A percentile compares a stretch with the other conserved stretches of the same genome.
Evolutionary conservation across 2,113 vertebrate genomes (phyloP).

Genomic region (Ophthalmolycus amberensis): DNA sequence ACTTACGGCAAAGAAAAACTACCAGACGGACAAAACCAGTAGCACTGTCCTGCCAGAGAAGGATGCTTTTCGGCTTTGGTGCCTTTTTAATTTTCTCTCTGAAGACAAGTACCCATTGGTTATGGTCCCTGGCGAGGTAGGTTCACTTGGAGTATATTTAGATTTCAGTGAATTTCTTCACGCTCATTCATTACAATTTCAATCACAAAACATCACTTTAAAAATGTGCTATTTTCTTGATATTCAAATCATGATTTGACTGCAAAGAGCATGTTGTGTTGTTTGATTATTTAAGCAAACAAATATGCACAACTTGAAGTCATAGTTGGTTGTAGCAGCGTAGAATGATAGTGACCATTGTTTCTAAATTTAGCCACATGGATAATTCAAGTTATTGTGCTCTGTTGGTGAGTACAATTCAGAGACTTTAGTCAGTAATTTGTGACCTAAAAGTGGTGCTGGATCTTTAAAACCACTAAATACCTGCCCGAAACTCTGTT

Average conservation of each 20-base stretch:
- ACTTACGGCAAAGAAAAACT: slow-evolving; percentile 96
- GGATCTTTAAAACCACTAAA: slow-evolving; percentile 33
- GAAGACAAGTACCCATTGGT: slow-evolving; percentile 96
- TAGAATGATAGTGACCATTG: slow-evolving; percentile 3
- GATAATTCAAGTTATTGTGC: not conserved
- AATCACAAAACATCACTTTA: not conserved
- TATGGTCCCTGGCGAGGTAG: slow-evolving; percentile 96
- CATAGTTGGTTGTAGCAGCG: not conserved
- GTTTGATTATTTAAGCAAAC: not conserved
- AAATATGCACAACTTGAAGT: not conserved
- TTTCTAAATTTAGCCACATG: slow-evolving; percentile 25
- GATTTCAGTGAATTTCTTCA: not conserved
- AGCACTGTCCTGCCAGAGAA: slow-evolving; percentile 84
- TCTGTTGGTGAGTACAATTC: slow-evolving; percentile 5
- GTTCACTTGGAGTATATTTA: slow-evolving; percentile 38
- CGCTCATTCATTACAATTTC: not conserved
- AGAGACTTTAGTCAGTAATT: slow-evolving; percentile 22
- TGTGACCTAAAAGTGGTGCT: slow-evolving; percentile 29
- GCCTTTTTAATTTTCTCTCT: slow-evolving; percentile 98
- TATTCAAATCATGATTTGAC: not conserved
- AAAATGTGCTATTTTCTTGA: not conserved
- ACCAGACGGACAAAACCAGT: slow-evolving; percentile 84
- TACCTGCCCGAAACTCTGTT: slow-evolving; percentile 36
- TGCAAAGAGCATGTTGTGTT: not conserved
- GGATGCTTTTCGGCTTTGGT: slow-evolving; percentile 95